phyloP scores from a whole-genome alignment of 2,888 invertebrate genomes.

The Drosophila sordidula region DNA sequence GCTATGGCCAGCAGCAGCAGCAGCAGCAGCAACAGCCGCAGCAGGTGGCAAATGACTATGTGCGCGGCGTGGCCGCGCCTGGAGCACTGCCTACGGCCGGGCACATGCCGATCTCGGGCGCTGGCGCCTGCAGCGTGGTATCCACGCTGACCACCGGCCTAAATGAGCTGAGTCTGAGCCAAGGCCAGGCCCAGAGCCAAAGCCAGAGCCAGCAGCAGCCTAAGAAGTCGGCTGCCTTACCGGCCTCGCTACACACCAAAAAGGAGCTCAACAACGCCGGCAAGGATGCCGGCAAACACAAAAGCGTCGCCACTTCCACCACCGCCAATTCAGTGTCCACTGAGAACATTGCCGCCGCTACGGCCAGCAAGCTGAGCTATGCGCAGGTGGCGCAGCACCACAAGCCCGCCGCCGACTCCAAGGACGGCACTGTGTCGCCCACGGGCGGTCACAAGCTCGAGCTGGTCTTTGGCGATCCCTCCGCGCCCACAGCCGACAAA shows the following conservation, averaged over 20 bases:
- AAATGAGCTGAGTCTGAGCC: conserved; percentile 72
- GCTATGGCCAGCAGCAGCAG: conserved; percentile 44
- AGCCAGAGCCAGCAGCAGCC: conserved; percentile 51
- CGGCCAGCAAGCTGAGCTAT: conserved; percentile 86
- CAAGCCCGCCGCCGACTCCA: conserved; percentile 85
- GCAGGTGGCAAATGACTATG: conserved; percentile 44
- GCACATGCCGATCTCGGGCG: conserved; percentile 56
- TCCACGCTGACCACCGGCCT: conserved; percentile 86
- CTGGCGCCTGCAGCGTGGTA: conserved; percentile 66
- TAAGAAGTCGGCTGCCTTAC: conserved; percentile 71
- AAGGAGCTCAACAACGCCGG: conserved; percentile 65
- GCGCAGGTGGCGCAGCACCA: conserved; percentile 89
- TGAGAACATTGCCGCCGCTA: conserved; percentile 73
- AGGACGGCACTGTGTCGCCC: conserved; percentile 66
- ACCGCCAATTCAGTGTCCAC: conserved; percentile 79
- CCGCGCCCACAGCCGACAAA: conserved; percentile 39
- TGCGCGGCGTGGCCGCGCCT: too few relatives aligned
- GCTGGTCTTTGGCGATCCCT: conserved; percentile 53
- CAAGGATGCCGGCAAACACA: conserved; percentile 81
- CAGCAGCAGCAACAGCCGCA: conserved; percentile 37
- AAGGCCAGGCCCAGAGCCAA: too few relatives aligned
- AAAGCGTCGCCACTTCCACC: conserved; percentile 81
- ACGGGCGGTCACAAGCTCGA: conserved; percentile 70
- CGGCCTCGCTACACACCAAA: conserved; percentile 73
- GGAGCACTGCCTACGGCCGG: conserved; percentile 24